These are phyloP conservation scores for Sesamia inferens DNA, from an alignment of 2,888 invertebrate genomes.

Conservation along the genomic window DNA sequence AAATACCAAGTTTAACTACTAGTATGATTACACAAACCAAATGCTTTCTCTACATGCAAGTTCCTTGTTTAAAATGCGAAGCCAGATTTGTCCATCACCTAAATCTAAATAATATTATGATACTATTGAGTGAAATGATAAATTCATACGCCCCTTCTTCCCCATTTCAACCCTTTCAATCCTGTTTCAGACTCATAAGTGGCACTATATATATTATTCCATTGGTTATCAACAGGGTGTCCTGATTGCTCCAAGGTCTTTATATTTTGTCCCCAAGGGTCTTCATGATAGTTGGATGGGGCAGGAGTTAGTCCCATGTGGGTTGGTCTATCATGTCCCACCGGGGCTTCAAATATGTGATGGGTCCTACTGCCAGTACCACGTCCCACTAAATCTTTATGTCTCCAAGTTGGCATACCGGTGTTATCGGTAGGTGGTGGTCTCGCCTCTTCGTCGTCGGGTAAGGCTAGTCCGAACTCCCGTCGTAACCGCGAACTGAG, in stretches of 20 bases:
- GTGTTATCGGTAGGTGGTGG: constrained; percentile 86
- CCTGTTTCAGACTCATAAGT: constrained; percentile 44
- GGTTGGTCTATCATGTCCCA: constrained; percentile 13
- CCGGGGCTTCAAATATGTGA: constrained; percentile 7
- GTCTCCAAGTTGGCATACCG: constrained; percentile 65
- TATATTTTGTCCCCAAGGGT: constrained; percentile 44
- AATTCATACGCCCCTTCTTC: constrained; percentile 48
- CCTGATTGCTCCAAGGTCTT: constrained; percentile 42
- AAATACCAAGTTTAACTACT: constrained; percentile 25
- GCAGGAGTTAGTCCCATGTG: constrained; percentile 10
- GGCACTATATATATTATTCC: constrained; percentile 50
- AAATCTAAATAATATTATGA: constrained; percentile 9
- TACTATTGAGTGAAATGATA: constrained; percentile 19
- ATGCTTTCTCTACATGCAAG: constrained; percentile 14
- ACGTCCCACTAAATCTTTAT: constrained; percentile 35
- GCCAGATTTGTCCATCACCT: constrained; percentile 19
- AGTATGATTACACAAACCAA: constrained; percentile 42
- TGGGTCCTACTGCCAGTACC: constrained; percentile 24
- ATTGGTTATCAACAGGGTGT: constrained; percentile 50
- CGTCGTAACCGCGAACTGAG: constrained; percentile 95
- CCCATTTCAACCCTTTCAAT: constrained; percentile 58
- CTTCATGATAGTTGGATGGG: constrained; percentile 35
- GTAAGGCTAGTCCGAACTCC: constrained; percentile 94
- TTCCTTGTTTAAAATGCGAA: constrained; percentile 7
- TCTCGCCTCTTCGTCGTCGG: constrained; percentile 92